phyloP scores from a whole-genome alignment of 2,888 invertebrate genomes.

The Eubasilissa splendida region DNA sequence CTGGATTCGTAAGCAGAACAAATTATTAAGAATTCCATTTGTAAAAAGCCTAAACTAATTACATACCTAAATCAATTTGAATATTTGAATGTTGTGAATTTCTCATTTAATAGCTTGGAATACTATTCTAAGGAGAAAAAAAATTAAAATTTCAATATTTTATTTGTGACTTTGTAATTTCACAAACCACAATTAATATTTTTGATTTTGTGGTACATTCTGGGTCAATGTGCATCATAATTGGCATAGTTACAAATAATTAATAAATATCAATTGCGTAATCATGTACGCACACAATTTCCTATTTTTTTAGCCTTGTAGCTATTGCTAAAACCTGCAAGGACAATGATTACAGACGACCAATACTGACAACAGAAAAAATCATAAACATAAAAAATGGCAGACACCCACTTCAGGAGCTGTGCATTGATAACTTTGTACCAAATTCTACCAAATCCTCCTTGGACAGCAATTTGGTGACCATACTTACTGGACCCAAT shows the following conservation, averaged over 20 bases:
- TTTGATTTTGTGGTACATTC: too few species aligned
- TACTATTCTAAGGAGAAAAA: too few species aligned
- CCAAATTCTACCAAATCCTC: slow-evolving; percentile 81
- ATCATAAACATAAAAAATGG: slow-evolving; percentile 77
- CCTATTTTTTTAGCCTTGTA: slow-evolving; percentile 72
- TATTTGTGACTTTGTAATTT: too few species aligned
- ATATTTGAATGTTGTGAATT: too few species aligned
- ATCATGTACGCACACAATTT: too few species aligned
- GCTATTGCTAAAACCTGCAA: slow-evolving; percentile 78
- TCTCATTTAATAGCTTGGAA: too few species aligned
- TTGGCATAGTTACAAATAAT: neutral
- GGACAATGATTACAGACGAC: slow-evolving; percentile 78
- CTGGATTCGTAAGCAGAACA: slow-evolving; percentile 76
- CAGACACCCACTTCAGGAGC: slow-evolving; percentile 84
- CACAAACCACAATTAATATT: neutral
- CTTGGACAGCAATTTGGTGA: slow-evolving; percentile 73
- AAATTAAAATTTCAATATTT: too few species aligned
- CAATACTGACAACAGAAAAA: slow-evolving; percentile 73
- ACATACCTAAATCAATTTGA: too few species aligned
- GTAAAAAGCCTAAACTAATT: neutral
- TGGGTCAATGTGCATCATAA: too few species aligned
- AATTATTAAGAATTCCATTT: slow-evolving; percentile 4
- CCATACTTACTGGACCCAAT: slow-evolving; percentile 91
- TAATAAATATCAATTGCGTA: neutral
- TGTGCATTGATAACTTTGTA: slow-evolving; percentile 78